Conservation (phyloP, 2,888 invertebrate species). For the Campoplex nolae region DNA sequence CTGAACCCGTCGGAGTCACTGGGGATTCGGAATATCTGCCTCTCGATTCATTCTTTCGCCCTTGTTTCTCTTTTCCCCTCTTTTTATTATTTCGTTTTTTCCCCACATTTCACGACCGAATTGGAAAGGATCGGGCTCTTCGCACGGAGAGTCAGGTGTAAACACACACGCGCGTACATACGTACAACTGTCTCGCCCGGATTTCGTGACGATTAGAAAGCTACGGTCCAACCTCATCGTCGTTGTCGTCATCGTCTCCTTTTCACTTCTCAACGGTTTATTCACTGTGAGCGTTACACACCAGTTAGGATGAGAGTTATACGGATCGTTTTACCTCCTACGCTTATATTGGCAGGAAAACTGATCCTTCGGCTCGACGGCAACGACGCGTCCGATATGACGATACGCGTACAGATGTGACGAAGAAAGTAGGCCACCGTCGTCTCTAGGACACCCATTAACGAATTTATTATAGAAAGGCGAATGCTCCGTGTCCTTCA, state of each 20-base stretch:
- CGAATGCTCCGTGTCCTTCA: constrained; percentile 36
- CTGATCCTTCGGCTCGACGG: constrained; percentile 72
- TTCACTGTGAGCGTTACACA: constrained; percentile 35
- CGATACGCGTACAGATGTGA: not conserved
- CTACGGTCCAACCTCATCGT: constrained; percentile 59
- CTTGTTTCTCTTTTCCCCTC: constrained; percentile 8
- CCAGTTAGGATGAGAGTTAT: constrained; percentile 43
- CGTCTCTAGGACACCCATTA: constrained; percentile 3
- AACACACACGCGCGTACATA: not conserved
- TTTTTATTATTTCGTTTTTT: constrained; percentile 23
- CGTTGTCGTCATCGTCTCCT: constrained; percentile 65
- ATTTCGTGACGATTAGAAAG: constrained; percentile 80
- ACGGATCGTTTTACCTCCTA: constrained; percentile 76
- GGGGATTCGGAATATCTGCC: constrained; percentile 20
- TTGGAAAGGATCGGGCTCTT: constrained; percentile 57
- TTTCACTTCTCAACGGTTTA: constrained; percentile 72
- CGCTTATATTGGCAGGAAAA: constrained; percentile 68
- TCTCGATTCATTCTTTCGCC: constrained; percentile 30
- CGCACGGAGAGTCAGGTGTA: constrained; percentile 18
- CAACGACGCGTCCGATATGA: constrained; percentile 37
- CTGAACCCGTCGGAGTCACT: constrained; percentile 21
- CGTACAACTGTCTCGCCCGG: constrained; percentile 35
- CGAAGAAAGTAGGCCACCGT: constrained; percentile 77
- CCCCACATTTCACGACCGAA: constrained; percentile 56
- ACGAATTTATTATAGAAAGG: constrained; percentile 50